phyloP scores from a whole-genome alignment of 2,888 invertebrate genomes.

The Yponomeuta malinellus region DNA sequence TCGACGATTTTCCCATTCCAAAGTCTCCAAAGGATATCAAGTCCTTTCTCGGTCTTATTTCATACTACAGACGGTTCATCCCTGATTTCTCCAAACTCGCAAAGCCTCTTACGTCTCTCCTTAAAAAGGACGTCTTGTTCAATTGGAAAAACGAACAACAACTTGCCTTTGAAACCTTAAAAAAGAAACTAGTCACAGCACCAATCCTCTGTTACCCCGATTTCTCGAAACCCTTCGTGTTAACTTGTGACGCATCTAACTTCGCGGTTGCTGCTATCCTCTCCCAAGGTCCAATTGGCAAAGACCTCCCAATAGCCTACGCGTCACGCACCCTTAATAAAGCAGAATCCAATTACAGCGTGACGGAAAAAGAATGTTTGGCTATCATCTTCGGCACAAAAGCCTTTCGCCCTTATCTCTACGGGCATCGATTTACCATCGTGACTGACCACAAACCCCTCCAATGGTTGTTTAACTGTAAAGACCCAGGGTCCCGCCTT shows the following conservation, averaged over 20 bases:
- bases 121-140: conserved; percentile 9
- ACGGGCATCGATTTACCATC: conserved; percentile 19
- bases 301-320: conserved; percentile 21
- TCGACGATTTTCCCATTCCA: not conserved
- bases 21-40: conserved; percentile 2
- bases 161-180: conserved; percentile 17
- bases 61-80: conserved; percentile 4
- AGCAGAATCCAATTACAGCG: conserved; percentile 25
- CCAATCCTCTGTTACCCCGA: conserved; percentile 19
- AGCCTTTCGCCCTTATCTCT: conserved; percentile 22
- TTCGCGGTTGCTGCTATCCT: too few species aligned
- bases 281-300: too few species aligned
- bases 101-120: conserved; percentile 18
- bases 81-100: conserved; percentile 26
- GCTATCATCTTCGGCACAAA: conserved; percentile 21
- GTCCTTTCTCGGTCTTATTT: not conserved
- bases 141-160: conserved; percentile 18
- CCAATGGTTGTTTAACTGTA: conserved; percentile 15
- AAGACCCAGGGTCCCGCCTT: conserved; percentile 18
- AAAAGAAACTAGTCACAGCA: conserved; percentile 14
- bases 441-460: conserved; percentile 20
- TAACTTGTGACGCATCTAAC: conserved; percentile 31
- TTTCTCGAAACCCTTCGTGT: conserved; percentile 27
- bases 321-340: conserved; percentile 29
- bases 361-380: not conserved